phyloP scores from a whole-genome alignment of 2,113 vertebrate species.

The Tragelaphus imberbis region DNA sequence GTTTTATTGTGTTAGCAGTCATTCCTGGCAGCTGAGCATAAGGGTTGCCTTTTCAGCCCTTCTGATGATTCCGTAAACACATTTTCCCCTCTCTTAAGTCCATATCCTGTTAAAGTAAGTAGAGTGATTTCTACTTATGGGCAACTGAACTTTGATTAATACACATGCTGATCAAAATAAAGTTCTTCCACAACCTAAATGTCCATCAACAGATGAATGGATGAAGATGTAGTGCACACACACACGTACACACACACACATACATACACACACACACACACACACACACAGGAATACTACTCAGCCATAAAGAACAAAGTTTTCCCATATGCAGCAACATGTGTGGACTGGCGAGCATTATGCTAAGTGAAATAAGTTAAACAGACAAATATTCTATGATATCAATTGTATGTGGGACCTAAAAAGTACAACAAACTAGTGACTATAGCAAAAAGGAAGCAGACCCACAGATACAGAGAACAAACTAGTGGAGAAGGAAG shows the following conservation, averaged over 20 bases:
- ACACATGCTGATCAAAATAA: background rate
- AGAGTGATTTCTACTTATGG: background rate
- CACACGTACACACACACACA: fast-evolving
- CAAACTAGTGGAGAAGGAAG: background rate
- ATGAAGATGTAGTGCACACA: background rate
- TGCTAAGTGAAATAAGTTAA: background rate
- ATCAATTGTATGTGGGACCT: background rate
- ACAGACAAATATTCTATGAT: background rate
- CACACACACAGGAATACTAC: background rate
- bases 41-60: background rate
- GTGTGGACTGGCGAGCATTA: background rate
- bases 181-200: background rate
- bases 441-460: background rate
- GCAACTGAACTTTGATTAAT: background rate
- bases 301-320: background rate
- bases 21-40: background rate
- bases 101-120: background rate
- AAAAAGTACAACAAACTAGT: background rate
- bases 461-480: background rate
- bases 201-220: background rate
- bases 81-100: background rate
- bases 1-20: background rate
- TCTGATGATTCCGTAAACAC: background rate
- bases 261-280: background rate
- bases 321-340: background rate